Evolutionary conservation across 2,797 vertebrate genomes (phyloP).

Genomic region (Chrysolophus pictus): DNA sequence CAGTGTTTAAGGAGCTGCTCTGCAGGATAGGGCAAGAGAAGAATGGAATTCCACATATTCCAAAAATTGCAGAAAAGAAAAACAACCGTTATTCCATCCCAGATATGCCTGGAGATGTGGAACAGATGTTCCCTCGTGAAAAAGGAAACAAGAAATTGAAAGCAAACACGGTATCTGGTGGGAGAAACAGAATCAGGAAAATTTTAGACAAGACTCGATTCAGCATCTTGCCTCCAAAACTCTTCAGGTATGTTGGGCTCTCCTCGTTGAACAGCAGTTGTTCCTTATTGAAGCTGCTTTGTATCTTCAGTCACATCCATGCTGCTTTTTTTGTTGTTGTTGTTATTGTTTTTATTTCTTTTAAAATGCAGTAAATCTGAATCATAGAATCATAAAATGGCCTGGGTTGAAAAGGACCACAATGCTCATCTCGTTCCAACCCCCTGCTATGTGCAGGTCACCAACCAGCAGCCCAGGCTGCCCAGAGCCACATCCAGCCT

Average conservation of each 20-base stretch:
- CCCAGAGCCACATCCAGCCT: no score
- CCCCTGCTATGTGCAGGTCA: no score
- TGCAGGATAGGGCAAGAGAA: constrained; percentile 91
- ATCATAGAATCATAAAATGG: no score
- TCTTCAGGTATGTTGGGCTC: constrained; percentile 86
- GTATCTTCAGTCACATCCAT: rapidly evolving
- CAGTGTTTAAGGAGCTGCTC: constrained; percentile 97
- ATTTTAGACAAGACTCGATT: constrained; percentile 97
- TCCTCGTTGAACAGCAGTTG: background rate
- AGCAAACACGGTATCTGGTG: constrained; percentile 96
- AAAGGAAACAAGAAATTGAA: constrained; percentile 94
- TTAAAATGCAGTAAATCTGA: background rate
- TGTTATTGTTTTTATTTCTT: background rate
- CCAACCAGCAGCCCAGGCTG: no score
- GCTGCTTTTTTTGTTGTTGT: background rate
- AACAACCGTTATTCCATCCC: constrained; percentile 95
- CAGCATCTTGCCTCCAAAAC: constrained; percentile 95
- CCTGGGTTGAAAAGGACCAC: no score
- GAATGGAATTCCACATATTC: constrained; percentile 92
- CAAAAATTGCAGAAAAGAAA: constrained; percentile 97
- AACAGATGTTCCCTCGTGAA: constrained; percentile 89
- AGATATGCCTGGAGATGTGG: constrained; percentile 92
- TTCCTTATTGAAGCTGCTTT: background rate
- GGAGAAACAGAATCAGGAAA: constrained; percentile 95
- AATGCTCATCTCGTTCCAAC: no score